A percentile compares a stretch with the other conserved stretches of the same genome.
Evolutionary conservation across 1,140 invertebrate genomes (phyloP).

Genomic region (Thalassaphorura encarpata): DNA sequence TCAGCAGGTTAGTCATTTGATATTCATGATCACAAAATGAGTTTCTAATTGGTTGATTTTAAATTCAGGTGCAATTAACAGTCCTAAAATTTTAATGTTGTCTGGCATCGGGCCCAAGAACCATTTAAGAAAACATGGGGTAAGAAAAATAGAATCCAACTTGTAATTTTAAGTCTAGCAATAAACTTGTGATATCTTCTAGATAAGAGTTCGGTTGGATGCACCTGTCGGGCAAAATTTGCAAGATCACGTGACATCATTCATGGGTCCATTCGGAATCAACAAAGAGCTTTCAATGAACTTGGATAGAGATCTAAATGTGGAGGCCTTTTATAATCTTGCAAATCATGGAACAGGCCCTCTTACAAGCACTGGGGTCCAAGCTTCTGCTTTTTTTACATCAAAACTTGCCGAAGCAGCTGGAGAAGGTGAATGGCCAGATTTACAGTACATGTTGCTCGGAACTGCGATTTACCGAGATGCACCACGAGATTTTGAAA

Average conservation of each 20-base stretch:
- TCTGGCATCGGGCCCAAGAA: not conserved
- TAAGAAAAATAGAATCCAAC: not conserved
- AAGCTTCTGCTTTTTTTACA: conserved; percentile 13
- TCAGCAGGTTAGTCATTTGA: too few species aligned
- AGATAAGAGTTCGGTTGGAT: conserved; percentile 8
- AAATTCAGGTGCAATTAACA: conserved; percentile 6
- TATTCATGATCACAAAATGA: too few species aligned
- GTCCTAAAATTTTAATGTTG: conserved; percentile 6
- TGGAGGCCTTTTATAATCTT: conserved; percentile 1
- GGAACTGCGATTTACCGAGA: conserved; percentile 23
- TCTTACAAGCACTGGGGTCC: conserved; percentile 7
- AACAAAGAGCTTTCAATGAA: conserved; percentile 5
- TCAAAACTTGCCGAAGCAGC: conserved; percentile 8
- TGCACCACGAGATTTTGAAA: conserved; percentile 19
- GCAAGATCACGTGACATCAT: conserved; percentile 17
- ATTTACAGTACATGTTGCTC: conserved; percentile 18
- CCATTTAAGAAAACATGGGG: not conserved
- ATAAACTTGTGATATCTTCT: not conserved
- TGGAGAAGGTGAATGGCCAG: conserved; percentile 19
- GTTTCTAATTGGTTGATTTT: too few species aligned
- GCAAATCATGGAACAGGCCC: conserved; percentile 6
- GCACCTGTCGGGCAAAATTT: conserved; percentile 21
- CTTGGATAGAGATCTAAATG: conserved; percentile 13
- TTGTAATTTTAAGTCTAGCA: not conserved
- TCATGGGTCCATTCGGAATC: conserved; percentile 19